Percentiles rank a stretch among this genome's conserved stretches.
Evolutionary conservation across 23 tunicate genomes (phyloP).

Genomic region (Botrylloides violaceus): DNA sequence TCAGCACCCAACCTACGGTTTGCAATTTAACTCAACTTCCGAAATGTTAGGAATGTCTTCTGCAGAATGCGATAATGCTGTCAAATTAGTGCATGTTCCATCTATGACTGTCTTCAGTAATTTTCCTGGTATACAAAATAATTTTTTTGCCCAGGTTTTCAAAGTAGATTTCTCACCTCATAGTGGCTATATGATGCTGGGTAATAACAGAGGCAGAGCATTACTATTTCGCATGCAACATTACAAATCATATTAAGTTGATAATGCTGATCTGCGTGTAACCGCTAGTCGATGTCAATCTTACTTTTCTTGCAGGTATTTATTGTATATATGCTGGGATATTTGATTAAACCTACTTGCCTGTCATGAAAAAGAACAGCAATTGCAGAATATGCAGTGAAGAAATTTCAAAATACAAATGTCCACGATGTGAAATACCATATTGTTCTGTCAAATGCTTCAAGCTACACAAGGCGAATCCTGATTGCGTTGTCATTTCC

Average conservation of each 20-base stretch:
- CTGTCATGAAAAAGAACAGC: background rate
- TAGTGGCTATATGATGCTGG: slow-evolving; percentile 70
- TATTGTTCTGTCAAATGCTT: slow-evolving; percentile 46
- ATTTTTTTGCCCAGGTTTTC: slow-evolving; percentile 10
- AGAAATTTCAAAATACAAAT: slow-evolving; percentile 31
- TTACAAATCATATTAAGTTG: slow-evolving; percentile 21
- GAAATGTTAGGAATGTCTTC: slow-evolving; percentile 89
- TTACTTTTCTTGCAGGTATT: no score
- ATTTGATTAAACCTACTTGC: no score
- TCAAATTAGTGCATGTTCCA: slow-evolving; percentile 54
- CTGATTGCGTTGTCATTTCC: background rate
- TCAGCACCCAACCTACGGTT: slow-evolving; percentile 36
- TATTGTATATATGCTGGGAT: no score
- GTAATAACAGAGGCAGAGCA: slow-evolving; percentile 61
- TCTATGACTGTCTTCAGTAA: slow-evolving; percentile 52
- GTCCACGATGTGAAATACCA: slow-evolving; percentile 21
- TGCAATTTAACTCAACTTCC: slow-evolving; percentile 60
- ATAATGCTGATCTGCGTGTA: no score
- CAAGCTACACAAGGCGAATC: slow-evolving; percentile 20
- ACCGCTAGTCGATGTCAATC: no score
- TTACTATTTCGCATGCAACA: slow-evolving; percentile 61
- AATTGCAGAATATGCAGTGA: slow-evolving; percentile 22
- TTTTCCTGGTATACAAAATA: slow-evolving; percentile 44
- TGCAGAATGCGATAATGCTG: slow-evolving; percentile 22
- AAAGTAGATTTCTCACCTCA: slow-evolving; percentile 66